Percentiles rank a stretch among this genome's conserved stretches.
Evolutionary conservation across 2,113 vertebrate genomes (phyloP).

Genomic region (Muntiacus reevesi): DNA sequence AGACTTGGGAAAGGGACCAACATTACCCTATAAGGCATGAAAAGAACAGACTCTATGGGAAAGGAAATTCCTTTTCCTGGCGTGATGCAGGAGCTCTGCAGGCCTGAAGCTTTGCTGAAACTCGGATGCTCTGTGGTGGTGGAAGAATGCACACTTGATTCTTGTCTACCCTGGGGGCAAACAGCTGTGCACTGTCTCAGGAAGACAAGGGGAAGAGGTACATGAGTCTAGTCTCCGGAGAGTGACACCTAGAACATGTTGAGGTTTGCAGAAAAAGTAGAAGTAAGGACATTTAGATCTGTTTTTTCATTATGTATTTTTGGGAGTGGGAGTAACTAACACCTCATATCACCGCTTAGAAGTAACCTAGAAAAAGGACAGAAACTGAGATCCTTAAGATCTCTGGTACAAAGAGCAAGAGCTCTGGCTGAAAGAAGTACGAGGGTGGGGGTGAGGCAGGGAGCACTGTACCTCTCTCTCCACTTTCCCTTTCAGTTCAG

Average conservation of each 20-base stretch:
- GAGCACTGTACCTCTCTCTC: neutral
- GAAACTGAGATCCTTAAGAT: neutral
- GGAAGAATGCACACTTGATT: conserved; percentile 26
- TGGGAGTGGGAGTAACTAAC: neutral
- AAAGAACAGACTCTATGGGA: conserved; percentile 2
- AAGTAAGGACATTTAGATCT: neutral
- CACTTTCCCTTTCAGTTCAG: neutral
- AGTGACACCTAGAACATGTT: neutral
- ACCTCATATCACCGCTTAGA: neutral
- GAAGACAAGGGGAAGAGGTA: neutral
- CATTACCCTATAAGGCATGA: conserved; percentile 41
- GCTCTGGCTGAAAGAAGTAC: neutral
- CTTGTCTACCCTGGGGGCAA: neutral
- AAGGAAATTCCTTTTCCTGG: conserved; percentile 38
- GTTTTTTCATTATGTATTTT: neutral
- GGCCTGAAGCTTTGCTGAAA: neutral
- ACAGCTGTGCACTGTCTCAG: neutral
- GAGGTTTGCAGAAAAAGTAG: conserved; percentile 3
- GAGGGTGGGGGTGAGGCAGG: neutral
- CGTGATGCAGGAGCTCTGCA: neutral
- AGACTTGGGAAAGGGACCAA: neutral
- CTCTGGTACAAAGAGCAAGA: conserved; percentile 8
- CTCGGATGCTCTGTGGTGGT: neutral
- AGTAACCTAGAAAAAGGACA: neutral
- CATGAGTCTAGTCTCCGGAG: neutral